Percentiles rank a stretch among this genome's conserved stretches.
Conservation (phyloP, 1,140 invertebrate species). For the Bombyx mandarina region DNA sequence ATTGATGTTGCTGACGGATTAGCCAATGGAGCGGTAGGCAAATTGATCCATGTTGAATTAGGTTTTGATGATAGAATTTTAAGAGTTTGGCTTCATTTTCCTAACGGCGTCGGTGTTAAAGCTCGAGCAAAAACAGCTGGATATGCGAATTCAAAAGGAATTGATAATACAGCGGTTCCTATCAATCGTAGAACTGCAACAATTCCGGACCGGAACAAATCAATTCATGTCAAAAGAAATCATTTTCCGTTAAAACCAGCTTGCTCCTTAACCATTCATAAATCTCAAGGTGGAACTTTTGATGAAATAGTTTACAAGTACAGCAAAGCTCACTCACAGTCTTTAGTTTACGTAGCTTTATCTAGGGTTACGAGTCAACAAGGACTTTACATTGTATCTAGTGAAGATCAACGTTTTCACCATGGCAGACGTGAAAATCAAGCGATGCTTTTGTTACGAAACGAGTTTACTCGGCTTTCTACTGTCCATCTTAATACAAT, state of each 20-base stretch:
- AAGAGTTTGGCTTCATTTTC: background rate
- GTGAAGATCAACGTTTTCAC: slow-evolving; percentile 13
- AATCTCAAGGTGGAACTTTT: slow-evolving; percentile 1
- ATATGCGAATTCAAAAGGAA: background rate
- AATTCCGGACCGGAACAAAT: background rate
- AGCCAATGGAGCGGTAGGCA: slow-evolving; percentile 12
- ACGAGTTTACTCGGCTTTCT: slow-evolving; percentile 6
- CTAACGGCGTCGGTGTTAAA: background rate
- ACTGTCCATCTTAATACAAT: slow-evolving; percentile 2
- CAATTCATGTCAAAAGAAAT: slow-evolving; percentile 2
- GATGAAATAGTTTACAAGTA: slow-evolving; percentile 35
- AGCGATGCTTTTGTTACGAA: background rate
- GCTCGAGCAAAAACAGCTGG: background rate
- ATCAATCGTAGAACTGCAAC: background rate
- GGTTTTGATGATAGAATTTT: background rate
- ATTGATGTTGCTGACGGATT: slow-evolving; percentile 9
- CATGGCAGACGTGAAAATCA: slow-evolving; percentile 7
- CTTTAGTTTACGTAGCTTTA: slow-evolving; percentile 38
- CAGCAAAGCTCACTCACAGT: slow-evolving; percentile 21
- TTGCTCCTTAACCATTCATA: slow-evolving; percentile 33
- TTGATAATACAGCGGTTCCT: background rate
- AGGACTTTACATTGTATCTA: slow-evolving; percentile 23
- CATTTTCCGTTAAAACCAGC: slow-evolving; percentile 10
- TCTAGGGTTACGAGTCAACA: slow-evolving; percentile 35
- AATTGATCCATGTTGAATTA: slow-evolving; percentile 11